Evolutionary conservation across 2,797 vertebrate species (phyloP).

Genomic region (Sebastes oblongus): DNA sequence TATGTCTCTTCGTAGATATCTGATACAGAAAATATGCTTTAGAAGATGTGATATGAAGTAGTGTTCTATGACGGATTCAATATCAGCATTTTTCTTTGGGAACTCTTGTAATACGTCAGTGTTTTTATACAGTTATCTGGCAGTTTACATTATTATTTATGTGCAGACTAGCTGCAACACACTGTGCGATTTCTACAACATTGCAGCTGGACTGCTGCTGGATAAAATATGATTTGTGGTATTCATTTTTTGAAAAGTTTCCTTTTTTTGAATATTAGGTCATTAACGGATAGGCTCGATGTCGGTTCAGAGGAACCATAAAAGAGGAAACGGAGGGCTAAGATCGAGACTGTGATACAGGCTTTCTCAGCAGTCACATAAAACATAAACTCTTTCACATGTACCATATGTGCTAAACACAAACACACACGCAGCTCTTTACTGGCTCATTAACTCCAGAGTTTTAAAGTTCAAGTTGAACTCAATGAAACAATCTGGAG

Average conservation of each 20-base stretch:
- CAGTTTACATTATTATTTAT: not conserved
- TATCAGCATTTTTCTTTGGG: not conserved
- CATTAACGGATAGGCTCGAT: not conserved
- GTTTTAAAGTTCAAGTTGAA: slow-evolving; percentile 4
- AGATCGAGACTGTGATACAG: slow-evolving; percentile 11
- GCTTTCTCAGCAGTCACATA: slow-evolving; percentile 2
- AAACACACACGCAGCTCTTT: not conserved
- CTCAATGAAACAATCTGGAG: not conserved
- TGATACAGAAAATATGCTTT: not conserved
- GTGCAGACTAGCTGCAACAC: too few species aligned
- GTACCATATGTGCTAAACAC: not conserved
- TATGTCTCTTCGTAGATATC: not conserved
- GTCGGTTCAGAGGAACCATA: slow-evolving; percentile 25
- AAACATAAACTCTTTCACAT: not conserved
- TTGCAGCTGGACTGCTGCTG: not conserved
- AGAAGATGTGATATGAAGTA: not conserved
- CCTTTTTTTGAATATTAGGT: not conserved
- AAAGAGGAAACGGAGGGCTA: slow-evolving; percentile 45
- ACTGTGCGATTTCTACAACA: not conserved
- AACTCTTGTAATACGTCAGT: not conserved
- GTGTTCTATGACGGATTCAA: not conserved
- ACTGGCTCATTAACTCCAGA: not conserved
- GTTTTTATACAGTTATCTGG: not conserved
- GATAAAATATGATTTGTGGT: slow-evolving; percentile 3
- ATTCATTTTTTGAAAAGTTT: not conserved